Evolutionary conservation across 2,888 invertebrate genomes (phyloP), one percentile per base, ranked within the genome.

Genomic region (Temnothorax ravouxi): DNA sequence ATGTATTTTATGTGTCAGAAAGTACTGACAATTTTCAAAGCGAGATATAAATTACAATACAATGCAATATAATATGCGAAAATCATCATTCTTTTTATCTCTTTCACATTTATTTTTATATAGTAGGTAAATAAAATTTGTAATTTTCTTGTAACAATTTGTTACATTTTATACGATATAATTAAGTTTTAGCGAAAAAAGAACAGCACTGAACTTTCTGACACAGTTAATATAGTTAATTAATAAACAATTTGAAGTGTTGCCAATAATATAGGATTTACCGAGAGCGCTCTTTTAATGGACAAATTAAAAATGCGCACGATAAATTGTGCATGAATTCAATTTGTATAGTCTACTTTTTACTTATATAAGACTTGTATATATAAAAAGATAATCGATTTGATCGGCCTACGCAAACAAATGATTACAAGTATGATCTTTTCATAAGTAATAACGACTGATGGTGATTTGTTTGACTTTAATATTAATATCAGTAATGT

Each of bases 11-110:
- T 59, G 25, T 29, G 25, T 79, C 38, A 80, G 59, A 71, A 72
- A 25, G 18, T 54, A 80, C 47, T 59, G 67, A 54, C 54, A 56
- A 79, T 72, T 72, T 59, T 72, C n/a, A 41, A 59, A 59, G 8
- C 21, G 54, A 72, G 2, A 56, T 44, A 47, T 44, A 54, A 34
- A 71, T 79, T 79, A 47, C 9, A 34, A 15, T 77, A 5, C 25
- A 47, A 50, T 18, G 25, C 18, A 41, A 41, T 15, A 0, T 64
- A 64, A 76, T 38, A 5, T 64, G 38, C 11, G 18, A 71, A 25
- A 69, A 34, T 56, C 5, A 47, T 21, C 25, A 29, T 6, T 44
- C 5, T 21, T 79, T 56, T 44, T 34, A 41, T 44, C 50, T 21
- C 4, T 41, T 54, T 38, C 13, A 64, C 41, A 56, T 56, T 54